A percentile compares a stretch with the other conserved stretches of the same genome.
Conservation (phyloP, 2,113 vertebrate genomes). For the Triplophysa siluroides region DNA sequence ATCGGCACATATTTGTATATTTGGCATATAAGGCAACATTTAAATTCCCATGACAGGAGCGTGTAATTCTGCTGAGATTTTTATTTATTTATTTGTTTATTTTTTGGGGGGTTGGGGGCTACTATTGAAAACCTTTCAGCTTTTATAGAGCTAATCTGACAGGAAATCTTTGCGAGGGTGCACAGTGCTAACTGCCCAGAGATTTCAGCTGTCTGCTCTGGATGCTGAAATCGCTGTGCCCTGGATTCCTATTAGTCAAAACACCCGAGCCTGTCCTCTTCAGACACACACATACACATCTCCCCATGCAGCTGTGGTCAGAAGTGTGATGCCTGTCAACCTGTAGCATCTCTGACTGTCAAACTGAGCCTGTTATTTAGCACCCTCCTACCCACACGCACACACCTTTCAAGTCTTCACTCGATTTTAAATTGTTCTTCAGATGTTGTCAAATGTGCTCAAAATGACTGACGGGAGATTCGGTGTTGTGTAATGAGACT, state of each 20-base stretch:
- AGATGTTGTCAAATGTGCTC: constrained; percentile 78
- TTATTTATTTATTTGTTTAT: constrained; percentile 71
- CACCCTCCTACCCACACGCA: constrained; percentile 65
- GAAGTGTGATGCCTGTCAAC: constrained; percentile 86
- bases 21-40: constrained; percentile 3
- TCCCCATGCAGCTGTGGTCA: constrained; percentile 79
- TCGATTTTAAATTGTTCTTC: constrained; percentile 74
- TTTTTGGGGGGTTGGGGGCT: constrained; percentile 49
- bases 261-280: constrained; percentile 85
- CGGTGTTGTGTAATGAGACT: constrained; percentile 80
- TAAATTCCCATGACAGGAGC: constrained; percentile 73
- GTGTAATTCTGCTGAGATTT: constrained; percentile 43
- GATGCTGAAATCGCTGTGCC: constrained; percentile 93
- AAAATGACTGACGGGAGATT: constrained; percentile 74
- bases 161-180: constrained; percentile 98
- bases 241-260: constrained; percentile 98
- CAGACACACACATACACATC: constrained; percentile 30
- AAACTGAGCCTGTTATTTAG: constrained; percentile 85
- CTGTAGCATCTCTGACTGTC: constrained; percentile 88
- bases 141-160: constrained; percentile 96
- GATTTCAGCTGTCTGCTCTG: constrained; percentile 98
- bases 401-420: constrained; percentile 74
- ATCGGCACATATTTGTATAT: not conserved
- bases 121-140: constrained; percentile 94
- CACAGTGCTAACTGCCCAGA: constrained; percentile 94